Evolutionary conservation across 2,888 invertebrate species (phyloP).

Genomic region (Drosophila kambysellisi): DNA sequence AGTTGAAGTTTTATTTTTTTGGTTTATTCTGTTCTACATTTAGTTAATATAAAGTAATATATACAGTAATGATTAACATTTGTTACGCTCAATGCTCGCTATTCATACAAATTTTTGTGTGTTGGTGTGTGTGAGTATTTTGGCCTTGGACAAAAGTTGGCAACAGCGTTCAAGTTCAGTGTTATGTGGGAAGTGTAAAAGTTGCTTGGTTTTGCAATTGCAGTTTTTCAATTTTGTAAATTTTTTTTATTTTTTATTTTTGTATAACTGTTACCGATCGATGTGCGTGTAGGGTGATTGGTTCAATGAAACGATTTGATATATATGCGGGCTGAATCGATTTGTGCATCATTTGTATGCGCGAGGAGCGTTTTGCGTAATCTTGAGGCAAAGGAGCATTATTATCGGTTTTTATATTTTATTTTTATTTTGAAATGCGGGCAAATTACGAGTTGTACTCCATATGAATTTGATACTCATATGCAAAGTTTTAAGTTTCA

Average conservation of each 20-base stretch:
- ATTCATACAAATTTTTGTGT: neutral
- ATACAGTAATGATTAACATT: neutral
- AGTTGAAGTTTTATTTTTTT: neutral
- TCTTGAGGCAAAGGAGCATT: slow-evolving; percentile 14
- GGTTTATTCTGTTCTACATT: neutral
- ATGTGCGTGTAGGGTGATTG: neutral
- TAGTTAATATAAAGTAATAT: neutral
- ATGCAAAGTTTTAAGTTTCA: neutral
- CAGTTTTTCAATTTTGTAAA: slow-evolving; percentile 16
- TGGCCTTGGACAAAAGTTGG: slow-evolving; percentile 32
- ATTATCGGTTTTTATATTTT: neutral
- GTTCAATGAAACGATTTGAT: neutral
- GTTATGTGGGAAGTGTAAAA: slow-evolving; percentile 19
- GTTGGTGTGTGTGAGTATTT: neutral
- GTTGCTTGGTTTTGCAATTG: slow-evolving; percentile 12
- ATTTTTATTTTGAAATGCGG: neutral
- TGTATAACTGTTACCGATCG: slow-evolving; percentile 8
- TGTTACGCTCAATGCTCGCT: neutral
- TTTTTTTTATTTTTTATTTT: neutral
- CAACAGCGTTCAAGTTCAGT: slow-evolving; percentile 38
- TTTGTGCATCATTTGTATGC: slow-evolving; percentile 51
- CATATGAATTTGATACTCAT: neutral
- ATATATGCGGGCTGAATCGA: slow-evolving; percentile 18
- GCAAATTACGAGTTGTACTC: slow-evolving; percentile 13
- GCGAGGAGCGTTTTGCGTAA: slow-evolving; percentile 2